Conservation (phyloP, 2,113 vertebrate genomes). For the Cynocephalus volans region DNA sequence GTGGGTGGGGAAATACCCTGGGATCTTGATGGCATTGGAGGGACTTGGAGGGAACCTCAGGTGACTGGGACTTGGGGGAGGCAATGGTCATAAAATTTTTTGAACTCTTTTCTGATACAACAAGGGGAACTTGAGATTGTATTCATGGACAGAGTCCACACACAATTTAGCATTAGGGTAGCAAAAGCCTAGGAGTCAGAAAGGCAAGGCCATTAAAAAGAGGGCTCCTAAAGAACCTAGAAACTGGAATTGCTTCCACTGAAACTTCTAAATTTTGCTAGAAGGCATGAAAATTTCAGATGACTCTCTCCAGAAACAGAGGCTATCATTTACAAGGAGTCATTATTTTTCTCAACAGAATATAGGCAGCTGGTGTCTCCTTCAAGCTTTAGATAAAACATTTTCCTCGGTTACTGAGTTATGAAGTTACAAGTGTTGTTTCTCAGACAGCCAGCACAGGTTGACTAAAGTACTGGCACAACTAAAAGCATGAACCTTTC, state of each 20-base stretch:
- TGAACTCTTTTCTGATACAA: background rate
- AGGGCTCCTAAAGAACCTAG: background rate
- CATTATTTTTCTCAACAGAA: constrained; percentile 49
- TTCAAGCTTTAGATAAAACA: background rate
- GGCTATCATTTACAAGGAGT: background rate
- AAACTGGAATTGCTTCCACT: background rate
- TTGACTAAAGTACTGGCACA: background rate
- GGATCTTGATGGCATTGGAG: background rate
- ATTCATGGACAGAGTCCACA: background rate
- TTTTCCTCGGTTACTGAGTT: background rate
- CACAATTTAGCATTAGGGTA: background rate
- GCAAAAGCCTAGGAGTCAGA: background rate
- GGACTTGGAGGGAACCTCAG: background rate
- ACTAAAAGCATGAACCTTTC: background rate
- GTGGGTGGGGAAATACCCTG: background rate
- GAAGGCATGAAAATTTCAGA: background rate
- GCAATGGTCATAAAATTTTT: background rate
- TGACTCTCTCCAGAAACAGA: background rate
- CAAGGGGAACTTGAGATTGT: background rate
- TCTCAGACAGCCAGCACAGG: background rate
- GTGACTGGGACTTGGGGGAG: background rate
- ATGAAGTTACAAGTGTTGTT: background rate
- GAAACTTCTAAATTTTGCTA: constrained; percentile 23
- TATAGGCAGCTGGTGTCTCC: background rate
- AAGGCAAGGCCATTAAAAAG: background rate